Evolutionary conservation across 2,888 invertebrate species (phyloP).

Genomic region (Lingula anatina): DNA sequence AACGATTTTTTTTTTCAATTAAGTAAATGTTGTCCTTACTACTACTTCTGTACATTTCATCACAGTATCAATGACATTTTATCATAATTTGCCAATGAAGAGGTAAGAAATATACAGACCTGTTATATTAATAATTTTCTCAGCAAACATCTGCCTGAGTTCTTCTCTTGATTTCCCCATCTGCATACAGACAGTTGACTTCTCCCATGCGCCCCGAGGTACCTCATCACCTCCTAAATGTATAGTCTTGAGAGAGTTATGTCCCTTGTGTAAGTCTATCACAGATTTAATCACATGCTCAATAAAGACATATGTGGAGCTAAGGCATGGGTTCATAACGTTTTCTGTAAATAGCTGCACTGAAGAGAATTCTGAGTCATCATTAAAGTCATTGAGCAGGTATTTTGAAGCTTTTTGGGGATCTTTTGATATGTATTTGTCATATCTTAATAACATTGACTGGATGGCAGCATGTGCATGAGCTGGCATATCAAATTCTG

Average conservation of each 20-base stretch:
- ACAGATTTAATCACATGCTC: conserved; percentile 21
- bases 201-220: conserved; percentile 24
- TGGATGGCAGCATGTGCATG: conserved; percentile 39
- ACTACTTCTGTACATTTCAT: too few relatives aligned
- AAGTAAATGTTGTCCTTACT: too few relatives aligned
- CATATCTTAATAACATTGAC: conserved; percentile 27
- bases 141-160: too few relatives aligned
- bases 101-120: too few relatives aligned
- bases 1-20: too few relatives aligned
- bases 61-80: too few relatives aligned
- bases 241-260: conserved; percentile 24
- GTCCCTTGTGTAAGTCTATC: conserved; percentile 20
- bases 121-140: too few relatives aligned
- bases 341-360: conserved; percentile 36
- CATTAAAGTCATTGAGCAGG: conserved; percentile 24
- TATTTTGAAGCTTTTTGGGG: conserved; percentile 18
- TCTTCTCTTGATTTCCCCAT: too few relatives aligned
- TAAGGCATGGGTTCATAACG: conserved; percentile 40
- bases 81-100: too few relatives aligned
- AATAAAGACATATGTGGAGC: conserved; percentile 34
- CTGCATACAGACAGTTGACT: conserved; percentile 24
- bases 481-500: conserved; percentile 47
- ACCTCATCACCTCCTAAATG: conserved; percentile 42
- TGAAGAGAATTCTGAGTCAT: conserved; percentile 25
- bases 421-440: neutral